phyloP scores from a whole-genome alignment of 2,797 vertebrate species.

The Brotula barbata region DNA sequence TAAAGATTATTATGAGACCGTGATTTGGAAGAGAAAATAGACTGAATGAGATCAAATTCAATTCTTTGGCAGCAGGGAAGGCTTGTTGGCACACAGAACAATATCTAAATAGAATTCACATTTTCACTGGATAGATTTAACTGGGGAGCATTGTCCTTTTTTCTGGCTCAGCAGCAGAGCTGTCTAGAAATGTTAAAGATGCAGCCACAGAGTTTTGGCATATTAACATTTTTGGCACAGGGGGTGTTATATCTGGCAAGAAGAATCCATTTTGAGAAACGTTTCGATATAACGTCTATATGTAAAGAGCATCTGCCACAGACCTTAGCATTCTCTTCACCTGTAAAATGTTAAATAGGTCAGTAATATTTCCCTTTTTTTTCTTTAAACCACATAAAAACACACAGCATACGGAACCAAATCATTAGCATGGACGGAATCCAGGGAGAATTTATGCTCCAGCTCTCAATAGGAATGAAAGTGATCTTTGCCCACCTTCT shows the following conservation, averaged over 20 bases:
- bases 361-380: conserved; percentile 66
- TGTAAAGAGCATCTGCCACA: conserved; percentile 69
- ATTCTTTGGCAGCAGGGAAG: conserved; percentile 64
- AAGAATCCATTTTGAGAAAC: conserved; percentile 56
- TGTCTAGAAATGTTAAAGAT: conserved; percentile 70
- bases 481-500: conserved; percentile 70
- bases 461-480: conserved; percentile 73
- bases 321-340: conserved; percentile 63
- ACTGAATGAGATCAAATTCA: conserved; percentile 69
- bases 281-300: conserved; percentile 63
- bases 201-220: conserved; percentile 64
- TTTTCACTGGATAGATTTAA: conserved; percentile 76
- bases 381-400: conserved; percentile 65
- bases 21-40: conserved; percentile 67
- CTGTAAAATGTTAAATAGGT: conserved; percentile 75
- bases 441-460: conserved; percentile 77
- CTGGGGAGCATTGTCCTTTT: conserved; percentile 74
- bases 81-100: conserved; percentile 66
- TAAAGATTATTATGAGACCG: conserved; percentile 68
- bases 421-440: conserved; percentile 73
- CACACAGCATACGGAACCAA: conserved; percentile 62
- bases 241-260: conserved; percentile 75
- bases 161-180: conserved; percentile 64
- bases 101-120: conserved; percentile 77
- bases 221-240: conserved; percentile 72